Conservation (phyloP, 2,113 vertebrate genomes). For the Ranitomeya imitator region DNA sequence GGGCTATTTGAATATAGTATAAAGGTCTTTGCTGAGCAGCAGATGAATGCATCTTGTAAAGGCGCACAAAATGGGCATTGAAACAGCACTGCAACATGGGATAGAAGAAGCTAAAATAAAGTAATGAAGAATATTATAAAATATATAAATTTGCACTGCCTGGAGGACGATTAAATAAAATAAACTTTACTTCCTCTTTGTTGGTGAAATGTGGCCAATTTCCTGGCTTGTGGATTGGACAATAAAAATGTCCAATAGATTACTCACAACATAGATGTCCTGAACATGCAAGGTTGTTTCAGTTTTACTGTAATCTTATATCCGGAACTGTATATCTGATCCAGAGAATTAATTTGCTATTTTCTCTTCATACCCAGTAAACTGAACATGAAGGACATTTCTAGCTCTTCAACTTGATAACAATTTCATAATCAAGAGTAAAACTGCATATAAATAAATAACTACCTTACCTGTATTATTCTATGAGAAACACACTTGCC, state of each 20-base stretch:
- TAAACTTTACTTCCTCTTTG: background rate
- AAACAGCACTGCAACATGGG: too few species aligned
- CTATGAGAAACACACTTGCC: conserved; percentile 62
- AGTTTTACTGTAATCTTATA: background rate
- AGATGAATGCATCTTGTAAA: too few species aligned
- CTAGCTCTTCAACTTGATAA: background rate
- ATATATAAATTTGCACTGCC: too few species aligned
- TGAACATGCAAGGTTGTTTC: background rate
- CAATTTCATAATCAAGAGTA: conserved; percentile 18
- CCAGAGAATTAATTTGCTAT: background rate
- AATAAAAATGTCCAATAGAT: background rate
- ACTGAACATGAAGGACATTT: conserved; percentile 4
- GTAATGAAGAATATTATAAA: too few species aligned
- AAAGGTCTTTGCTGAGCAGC: too few species aligned
- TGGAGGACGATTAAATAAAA: too few species aligned
- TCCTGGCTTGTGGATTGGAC: background rate
- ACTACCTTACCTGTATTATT: conserved; percentile 60
- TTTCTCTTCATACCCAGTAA: background rate
- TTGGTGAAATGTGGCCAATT: background rate
- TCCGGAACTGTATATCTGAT: background rate
- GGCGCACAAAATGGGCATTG: too few species aligned
- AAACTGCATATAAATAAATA: conserved; percentile 28
- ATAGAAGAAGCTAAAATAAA: too few species aligned
- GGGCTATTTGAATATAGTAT: too few species aligned
- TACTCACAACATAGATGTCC: background rate